Base-by-base conservation (phyloP, 2,888 invertebrate genomes). In the Notodonta ziczac region DNA sequence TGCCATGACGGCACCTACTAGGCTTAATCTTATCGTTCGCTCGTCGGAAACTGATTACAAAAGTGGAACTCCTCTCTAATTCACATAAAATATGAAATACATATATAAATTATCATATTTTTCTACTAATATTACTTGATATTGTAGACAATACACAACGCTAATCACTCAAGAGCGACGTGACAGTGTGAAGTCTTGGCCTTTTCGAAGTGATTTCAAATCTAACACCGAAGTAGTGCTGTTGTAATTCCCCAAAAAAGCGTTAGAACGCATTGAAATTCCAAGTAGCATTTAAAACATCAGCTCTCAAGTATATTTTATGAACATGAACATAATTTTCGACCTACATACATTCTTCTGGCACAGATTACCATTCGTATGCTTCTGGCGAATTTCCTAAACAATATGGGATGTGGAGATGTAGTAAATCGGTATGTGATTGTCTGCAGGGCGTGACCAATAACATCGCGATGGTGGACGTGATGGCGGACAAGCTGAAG, bases 381-480 rank as follows among this genome's bases (percentile, higher is more conserved):
- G 24, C 24, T 24, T 24, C 24, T 24, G 24, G 24, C 24, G 24
- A 24, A 24, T 24, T 24, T 24, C 24, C 24, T 24, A 39, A 4
- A 7, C 39, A 39, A 9, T 42, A 42, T 42, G 42, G 9, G 8
- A 42, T 46, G 10, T 46, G n/a, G 35, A 35, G 1, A 35, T 4
- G 35, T 6, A 35, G 35, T 35, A 0, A 5, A 35, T 3, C 5
- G 35, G 35, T 35, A 7, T 35, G 35, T 44, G 0, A 39, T 39
- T 54, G 54, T 54, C 12, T 68, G 2, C 85, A 97, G 97, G 94
- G 96, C 65, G 95, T 98, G 40, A 96, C 97, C 7, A 96, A 96
- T 82, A 97, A 98, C 82, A 89, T 98, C 12, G 97, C 96, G 4
- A 90, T 98, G 64, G 96, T 98, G 54, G 98, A 98, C 89, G 95